A percentile compares a stretch with the other conserved stretches of the same genome.
Evolutionary conservation across 2,888 invertebrate genomes (phyloP).

Genomic region (Leptinotarsa juncta): DNA sequence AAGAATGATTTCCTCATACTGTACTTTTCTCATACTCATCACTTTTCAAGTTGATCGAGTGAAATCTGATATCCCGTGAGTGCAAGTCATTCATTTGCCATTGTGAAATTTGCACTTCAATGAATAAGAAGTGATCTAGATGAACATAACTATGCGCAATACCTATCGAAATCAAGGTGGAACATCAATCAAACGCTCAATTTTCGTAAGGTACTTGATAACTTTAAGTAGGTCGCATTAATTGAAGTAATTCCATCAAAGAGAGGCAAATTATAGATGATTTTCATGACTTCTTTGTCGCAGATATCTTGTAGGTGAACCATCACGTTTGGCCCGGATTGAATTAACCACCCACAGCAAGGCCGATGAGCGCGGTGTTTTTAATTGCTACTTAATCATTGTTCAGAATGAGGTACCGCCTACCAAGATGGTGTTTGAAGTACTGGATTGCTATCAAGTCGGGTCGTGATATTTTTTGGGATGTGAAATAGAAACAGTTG

Average conservation of each 20-base stretch:
- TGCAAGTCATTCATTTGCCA: background rate
- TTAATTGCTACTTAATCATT: conserved; percentile 34
- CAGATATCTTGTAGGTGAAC: conserved; percentile 1
- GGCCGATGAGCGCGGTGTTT: conserved; percentile 33
- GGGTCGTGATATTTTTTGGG: background rate
- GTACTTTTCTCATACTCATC: background rate
- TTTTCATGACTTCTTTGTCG: conserved; percentile 2
- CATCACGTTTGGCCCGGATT: conserved; percentile 30
- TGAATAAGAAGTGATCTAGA: conserved; percentile 3
- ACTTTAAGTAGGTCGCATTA: background rate
- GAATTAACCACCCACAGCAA: conserved; percentile 38
- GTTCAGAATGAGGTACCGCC: conserved; percentile 18
- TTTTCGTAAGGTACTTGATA: conserved; percentile 4
- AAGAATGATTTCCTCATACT: background rate
- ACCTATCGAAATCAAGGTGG: background rate
- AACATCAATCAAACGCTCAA: background rate
- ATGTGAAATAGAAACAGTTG: background rate
- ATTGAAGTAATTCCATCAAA: background rate
- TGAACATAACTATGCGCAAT: background rate
- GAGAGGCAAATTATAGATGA: background rate
- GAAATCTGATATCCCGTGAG: background rate
- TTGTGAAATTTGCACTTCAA: conserved; percentile 2
- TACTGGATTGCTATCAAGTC: background rate
- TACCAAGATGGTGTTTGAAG: background rate
- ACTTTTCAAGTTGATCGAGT: background rate